Evolutionary conservation across 2,888 invertebrate species (phyloP).

Genomic region (Timema cristinae): DNA sequence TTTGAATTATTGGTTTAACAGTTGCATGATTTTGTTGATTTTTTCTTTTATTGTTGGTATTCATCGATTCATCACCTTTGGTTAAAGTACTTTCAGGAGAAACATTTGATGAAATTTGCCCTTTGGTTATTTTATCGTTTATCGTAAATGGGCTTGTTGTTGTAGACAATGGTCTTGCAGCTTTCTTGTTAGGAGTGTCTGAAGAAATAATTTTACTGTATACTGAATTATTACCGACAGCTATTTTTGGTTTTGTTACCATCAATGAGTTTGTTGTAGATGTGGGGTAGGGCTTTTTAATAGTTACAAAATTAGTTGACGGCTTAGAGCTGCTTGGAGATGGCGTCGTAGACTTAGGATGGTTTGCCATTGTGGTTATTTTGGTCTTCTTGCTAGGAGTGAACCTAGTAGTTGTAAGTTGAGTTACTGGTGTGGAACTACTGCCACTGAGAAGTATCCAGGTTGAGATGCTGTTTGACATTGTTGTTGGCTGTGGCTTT

Average conservation of each 20-base stretch:
- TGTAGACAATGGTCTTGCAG: not conserved
- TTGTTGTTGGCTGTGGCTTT: constrained; percentile 47
- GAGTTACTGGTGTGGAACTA: constrained; percentile 32
- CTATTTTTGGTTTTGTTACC: not conserved
- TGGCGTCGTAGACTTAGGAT: not conserved
- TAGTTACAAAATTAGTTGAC: not conserved
- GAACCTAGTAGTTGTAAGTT: not conserved
- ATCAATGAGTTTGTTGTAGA: constrained; percentile 18
- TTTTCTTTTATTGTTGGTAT: not conserved
- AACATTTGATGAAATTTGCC: not conserved
- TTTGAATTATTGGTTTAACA: not conserved
- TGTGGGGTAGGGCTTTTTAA: constrained; percentile 7
- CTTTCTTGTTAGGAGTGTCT: not conserved
- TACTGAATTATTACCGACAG: not conserved
- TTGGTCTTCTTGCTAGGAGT: constrained; percentile 22
- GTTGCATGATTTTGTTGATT: not conserved
- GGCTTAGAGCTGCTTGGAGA: not conserved
- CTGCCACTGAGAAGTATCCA: constrained; percentile 66
- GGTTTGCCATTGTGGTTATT: not conserved
- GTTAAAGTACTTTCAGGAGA: not conserved
- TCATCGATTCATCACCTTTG: too few relatives aligned
- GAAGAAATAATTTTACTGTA: constrained; percentile 5
- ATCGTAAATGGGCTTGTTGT: not conserved
- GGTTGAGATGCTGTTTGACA: constrained; percentile 64
- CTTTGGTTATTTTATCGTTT: too few relatives aligned